Evolutionary conservation across 2,888 invertebrate species (phyloP).

Genomic region (Caradrina clavipalpis): DNA sequence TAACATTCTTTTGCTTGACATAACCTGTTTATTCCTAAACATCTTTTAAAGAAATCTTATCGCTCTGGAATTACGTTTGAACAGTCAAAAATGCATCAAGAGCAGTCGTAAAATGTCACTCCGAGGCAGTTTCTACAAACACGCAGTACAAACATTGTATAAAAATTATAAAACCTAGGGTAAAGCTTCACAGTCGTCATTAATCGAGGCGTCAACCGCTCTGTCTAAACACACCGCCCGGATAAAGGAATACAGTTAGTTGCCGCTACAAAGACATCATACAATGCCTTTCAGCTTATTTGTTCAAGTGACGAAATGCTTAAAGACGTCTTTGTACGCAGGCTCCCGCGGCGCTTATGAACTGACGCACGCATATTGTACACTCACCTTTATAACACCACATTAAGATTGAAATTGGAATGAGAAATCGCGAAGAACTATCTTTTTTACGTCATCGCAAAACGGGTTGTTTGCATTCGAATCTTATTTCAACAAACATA

Average conservation of each 20-base stretch:
- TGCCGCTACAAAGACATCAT: constrained; percentile 75
- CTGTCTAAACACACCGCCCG: constrained; percentile 80
- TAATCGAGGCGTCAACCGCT: constrained; percentile 83
- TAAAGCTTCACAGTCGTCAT: constrained; percentile 69
- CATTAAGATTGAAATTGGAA: constrained; percentile 67
- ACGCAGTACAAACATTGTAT: constrained; percentile 66
- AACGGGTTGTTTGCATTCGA: constrained; percentile 58
- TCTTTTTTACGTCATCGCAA: constrained; percentile 66
- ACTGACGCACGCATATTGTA: constrained; percentile 56
- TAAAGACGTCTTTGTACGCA: constrained; percentile 79
- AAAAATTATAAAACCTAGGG: constrained; percentile 66
- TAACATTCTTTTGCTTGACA: constrained; percentile 4
- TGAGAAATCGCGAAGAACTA: constrained; percentile 61
- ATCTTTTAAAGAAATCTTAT: constrained; percentile 56
- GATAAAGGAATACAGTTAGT: constrained; percentile 82
- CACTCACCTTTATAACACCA: constrained; percentile 65
- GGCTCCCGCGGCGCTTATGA: constrained; percentile 77
- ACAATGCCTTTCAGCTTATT: constrained; percentile 84
- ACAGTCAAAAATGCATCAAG: constrained; percentile 57
- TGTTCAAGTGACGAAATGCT: constrained; percentile 84
- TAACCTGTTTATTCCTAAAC: constrained; percentile 1
- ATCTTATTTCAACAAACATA: constrained; percentile 55
- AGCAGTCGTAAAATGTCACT: constrained; percentile 61
- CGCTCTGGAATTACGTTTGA: constrained; percentile 35
- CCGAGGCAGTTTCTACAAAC: constrained; percentile 72